phyloP scores from a whole-genome alignment of 2,888 invertebrate genomes.

The Leucoptera coffeella region DNA sequence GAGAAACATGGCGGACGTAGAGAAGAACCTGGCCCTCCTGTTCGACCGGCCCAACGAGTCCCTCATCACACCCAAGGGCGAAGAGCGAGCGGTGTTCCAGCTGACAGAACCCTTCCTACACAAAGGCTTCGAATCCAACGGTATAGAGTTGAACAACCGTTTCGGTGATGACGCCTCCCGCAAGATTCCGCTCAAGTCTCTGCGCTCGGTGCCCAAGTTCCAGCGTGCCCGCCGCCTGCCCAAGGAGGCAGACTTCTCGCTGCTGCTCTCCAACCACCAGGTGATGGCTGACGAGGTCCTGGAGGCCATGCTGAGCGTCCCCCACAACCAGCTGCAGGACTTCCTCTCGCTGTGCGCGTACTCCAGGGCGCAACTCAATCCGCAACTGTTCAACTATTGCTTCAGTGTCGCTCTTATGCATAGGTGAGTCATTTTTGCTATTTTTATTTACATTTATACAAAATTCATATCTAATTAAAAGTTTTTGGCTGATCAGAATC shows the following conservation, averaged over 20 bases:
- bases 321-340: conserved; percentile 45
- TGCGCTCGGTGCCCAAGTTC: conserved; percentile 51
- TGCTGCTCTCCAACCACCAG: conserved; percentile 67
- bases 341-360: conserved; percentile 65
- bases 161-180: conserved; percentile 50
- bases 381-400: conserved; percentile 75
- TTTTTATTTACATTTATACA: not conserved
- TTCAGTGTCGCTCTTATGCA: conserved; percentile 71
- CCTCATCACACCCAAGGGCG: conserved; percentile 57
- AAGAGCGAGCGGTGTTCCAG: conserved; percentile 52
- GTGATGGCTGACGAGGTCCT: conserved; percentile 65
- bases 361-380: conserved; percentile 68
- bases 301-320: conserved; percentile 49
- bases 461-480: not conserved
- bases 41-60: conserved; percentile 59
- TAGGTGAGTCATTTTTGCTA: conserved; percentile 23
- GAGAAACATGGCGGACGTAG: conserved; percentile 18
- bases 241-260: conserved; percentile 61
- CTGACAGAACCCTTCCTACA: conserved; percentile 50
- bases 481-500: not conserved
- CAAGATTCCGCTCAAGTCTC: conserved; percentile 45
- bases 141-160: conserved; percentile 53
- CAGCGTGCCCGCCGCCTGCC: conserved; percentile 49
- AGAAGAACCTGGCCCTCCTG: conserved; percentile 24
- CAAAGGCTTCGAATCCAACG: conserved; percentile 45